Conservation (phyloP, 2,888 invertebrate genomes). For the Trichogramma evanescens region DNA sequence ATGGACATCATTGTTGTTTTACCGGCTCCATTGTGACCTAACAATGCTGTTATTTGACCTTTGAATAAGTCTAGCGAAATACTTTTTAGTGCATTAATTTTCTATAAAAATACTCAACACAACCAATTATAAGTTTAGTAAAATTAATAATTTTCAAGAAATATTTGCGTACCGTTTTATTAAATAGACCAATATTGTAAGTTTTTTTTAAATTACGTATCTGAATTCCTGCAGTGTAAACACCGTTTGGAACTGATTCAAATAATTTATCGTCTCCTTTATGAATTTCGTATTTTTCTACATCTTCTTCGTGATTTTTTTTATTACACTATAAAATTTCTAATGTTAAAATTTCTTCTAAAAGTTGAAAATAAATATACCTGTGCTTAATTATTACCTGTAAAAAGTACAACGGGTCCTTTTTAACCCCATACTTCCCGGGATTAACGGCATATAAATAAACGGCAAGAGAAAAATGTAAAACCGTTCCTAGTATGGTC, state of each 20-base stretch:
- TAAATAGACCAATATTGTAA: slow-evolving; percentile 32
- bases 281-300: slow-evolving; percentile 28
- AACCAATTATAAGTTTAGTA: no score
- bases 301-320: slow-evolving; percentile 30
- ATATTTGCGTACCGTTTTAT: slow-evolving; percentile 28
- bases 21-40: slow-evolving; percentile 81
- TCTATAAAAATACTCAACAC: slow-evolving; percentile 21
- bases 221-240: slow-evolving; percentile 45
- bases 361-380: neutral
- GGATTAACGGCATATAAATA: slow-evolving; percentile 81
- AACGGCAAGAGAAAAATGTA: slow-evolving; percentile 69
- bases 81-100: slow-evolving; percentile 30
- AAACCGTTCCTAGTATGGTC: slow-evolving; percentile 57
- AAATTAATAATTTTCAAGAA: neutral
- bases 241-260: slow-evolving; percentile 34
- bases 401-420: slow-evolving; percentile 66
- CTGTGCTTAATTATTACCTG: slow-evolving; percentile 21
- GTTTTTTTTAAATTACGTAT: slow-evolving; percentile 50
- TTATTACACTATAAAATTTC: slow-evolving; percentile 25
- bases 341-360: neutral
- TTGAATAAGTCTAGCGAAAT: slow-evolving; percentile 57
- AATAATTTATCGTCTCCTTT: slow-evolving; percentile 34
- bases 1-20: slow-evolving; percentile 89
- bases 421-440: slow-evolving; percentile 74
- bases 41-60: slow-evolving; percentile 74